Percentiles rank a stretch among this genome's conserved stretches.
These are phyloP conservation scores for Formica selysi DNA, from an alignment of 1,140 invertebrate species.

Conservation along the genomic window DNA sequence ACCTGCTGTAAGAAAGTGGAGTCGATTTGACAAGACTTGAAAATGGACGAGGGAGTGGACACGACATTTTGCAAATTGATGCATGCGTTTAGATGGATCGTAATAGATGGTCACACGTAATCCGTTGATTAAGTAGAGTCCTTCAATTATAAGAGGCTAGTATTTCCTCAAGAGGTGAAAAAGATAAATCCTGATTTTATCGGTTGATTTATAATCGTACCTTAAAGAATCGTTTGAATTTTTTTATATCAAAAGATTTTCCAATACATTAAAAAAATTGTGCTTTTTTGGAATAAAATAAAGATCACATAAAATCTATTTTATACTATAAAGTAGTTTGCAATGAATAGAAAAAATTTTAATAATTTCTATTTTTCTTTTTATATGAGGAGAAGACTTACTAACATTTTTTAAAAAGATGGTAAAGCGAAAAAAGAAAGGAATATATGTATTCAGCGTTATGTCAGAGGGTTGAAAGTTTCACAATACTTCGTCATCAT, in stretches of 20 bases:
- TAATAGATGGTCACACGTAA: constrained; percentile 27
- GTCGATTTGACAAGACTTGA: neutral
- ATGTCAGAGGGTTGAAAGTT: constrained; percentile 19
- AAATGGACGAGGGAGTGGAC: neutral
- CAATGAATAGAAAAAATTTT: constrained; percentile 7
- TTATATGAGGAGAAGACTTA: constrained; percentile 8
- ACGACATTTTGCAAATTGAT: constrained; percentile 16
- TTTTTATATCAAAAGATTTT: neutral
- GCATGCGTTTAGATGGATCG: constrained; percentile 11
- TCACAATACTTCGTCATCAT: constrained; percentile 31
- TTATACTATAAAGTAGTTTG: neutral
- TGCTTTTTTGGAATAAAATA: neutral
- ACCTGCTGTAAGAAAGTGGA: neutral
- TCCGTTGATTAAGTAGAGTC: constrained; percentile 15
- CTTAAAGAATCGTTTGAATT: neutral
- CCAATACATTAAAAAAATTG: neutral
- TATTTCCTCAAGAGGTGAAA: neutral
- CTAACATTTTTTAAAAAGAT: constrained; percentile 28
- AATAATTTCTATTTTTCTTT: constrained; percentile 14
- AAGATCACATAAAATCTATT: neutral
- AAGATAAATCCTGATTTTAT: constrained; percentile 31
- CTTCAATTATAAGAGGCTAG: constrained; percentile 8
- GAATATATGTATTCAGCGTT: constrained; percentile 21
- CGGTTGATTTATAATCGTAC: constrained; percentile 14
- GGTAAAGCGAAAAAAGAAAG: constrained; percentile 2